A percentile compares a stretch with the other conserved stretches of the same genome.
Evolutionary conservation across 2,888 invertebrate species (phyloP).

Genomic region (Drosophila dives): DNA sequence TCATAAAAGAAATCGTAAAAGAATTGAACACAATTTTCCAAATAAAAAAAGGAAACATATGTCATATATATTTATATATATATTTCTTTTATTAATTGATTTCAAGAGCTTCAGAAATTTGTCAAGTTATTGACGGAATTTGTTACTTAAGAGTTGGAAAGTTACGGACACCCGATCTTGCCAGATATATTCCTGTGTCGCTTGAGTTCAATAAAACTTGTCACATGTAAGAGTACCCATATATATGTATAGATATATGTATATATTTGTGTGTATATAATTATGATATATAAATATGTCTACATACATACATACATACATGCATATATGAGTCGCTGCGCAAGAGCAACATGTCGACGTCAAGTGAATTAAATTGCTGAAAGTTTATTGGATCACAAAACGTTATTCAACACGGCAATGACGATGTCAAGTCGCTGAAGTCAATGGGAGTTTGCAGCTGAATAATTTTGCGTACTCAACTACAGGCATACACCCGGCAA

Average conservation of each 20-base stretch:
- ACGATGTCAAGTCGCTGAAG: conserved; percentile 62
- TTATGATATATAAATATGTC: background rate
- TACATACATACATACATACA: background rate
- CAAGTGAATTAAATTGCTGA: conserved; percentile 78
- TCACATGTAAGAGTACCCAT: conserved; percentile 22
- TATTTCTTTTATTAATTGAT: background rate
- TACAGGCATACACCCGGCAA: conserved; percentile 4
- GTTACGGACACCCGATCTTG: conserved; percentile 21
- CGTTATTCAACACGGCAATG: conserved; percentile 74
- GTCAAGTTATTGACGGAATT: conserved; percentile 24
- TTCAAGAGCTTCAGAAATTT: background rate
- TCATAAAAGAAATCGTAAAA: background rate
- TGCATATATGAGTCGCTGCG: conserved; percentile 10
- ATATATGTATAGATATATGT: background rate
- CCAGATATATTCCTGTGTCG: conserved; percentile 21
- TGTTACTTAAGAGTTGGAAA: conserved; percentile 19
- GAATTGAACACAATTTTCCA: background rate
- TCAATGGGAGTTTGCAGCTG: conserved; percentile 50
- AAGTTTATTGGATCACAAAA: conserved; percentile 80
- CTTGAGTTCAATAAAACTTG: conserved; percentile 64
- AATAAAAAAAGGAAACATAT: background rate
- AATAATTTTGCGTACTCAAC: conserved; percentile 57
- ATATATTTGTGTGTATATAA: no score
- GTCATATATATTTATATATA: background rate
- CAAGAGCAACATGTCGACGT: conserved; percentile 48